Evolutionary conservation across 1,140 invertebrate genomes (phyloP), one percentile per base, ranked within the genome.

Genomic region (Bombus terrestris): DNA sequence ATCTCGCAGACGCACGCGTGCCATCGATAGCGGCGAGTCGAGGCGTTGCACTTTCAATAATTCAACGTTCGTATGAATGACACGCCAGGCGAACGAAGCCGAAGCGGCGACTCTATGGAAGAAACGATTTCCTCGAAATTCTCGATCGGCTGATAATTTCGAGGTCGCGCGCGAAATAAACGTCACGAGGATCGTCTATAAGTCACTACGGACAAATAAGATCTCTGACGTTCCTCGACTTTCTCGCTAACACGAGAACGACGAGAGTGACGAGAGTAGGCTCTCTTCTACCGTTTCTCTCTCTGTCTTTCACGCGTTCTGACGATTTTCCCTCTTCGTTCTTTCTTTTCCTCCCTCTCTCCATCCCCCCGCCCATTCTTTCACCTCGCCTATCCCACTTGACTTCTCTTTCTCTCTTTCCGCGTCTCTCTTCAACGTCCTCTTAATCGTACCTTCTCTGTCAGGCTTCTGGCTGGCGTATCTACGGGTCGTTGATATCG

Each of bases 401-500:
- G 6, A 12, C 3, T 2, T n/a, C 47, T 22, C 25, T 43, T 47
- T 37, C 28, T 59, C 66, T 28, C 32, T 35, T 15, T 47, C 47
- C 47, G 5, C 5, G 47, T 68, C 57, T 10, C 12, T 22, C 15
- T n/a, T 57, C 4, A 22, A 8, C 25, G 1, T 73, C 53, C 22
- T 15, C 6, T 53, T 35, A 13, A n/a, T 43, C 68, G 82, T n/a
- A 39, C 47, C 66, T 9, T 57, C 64, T 59, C 37, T 25, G 64
- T 78, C 62, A 1, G 10, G 6, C 25, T 32, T 22, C 39, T 41
- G 43, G n/a, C 28, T 69, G 41, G 25, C 74, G 66, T 91, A 92
- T 92, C 86, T 90, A 77, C 88, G 86, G 91, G 91, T 92, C 91
- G 91, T 92, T 92, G 91, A 92, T 92, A 92, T 92, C 89, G 78